Conservation (phyloP, 2,797 vertebrate species). For the Tragopan temminckii region DNA sequence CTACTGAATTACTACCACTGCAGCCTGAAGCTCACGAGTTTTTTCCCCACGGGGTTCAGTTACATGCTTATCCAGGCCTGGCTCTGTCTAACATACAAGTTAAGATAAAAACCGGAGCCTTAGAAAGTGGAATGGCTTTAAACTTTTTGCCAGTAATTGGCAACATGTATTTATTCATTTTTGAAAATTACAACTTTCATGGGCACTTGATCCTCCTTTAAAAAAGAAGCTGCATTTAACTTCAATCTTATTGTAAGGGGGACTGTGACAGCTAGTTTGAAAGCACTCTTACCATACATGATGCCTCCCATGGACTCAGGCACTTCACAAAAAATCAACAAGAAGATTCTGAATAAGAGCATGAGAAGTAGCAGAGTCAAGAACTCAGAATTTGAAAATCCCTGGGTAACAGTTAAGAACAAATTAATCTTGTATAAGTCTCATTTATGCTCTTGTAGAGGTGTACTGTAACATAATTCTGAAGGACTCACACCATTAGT, state of each 20-base stretch:
- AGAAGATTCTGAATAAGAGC: background rate
- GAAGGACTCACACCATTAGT: accelerated
- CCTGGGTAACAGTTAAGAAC: background rate
- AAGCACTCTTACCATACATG: background rate
- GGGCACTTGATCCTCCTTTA: background rate
- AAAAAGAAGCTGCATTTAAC: background rate
- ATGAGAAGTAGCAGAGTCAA: background rate
- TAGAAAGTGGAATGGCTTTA: background rate
- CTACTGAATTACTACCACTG: conserved; percentile 45
- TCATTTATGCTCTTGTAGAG: background rate
- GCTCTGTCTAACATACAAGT: background rate
- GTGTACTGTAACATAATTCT: background rate
- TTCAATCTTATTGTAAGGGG: background rate
- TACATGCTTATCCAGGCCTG: background rate
- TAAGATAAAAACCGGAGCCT: background rate
- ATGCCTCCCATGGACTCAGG: background rate
- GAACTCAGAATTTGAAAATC: background rate
- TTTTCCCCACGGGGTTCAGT: background rate
- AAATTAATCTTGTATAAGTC: background rate
- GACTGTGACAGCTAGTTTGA: background rate
- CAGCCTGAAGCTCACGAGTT: background rate
- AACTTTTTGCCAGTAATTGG: conserved; percentile 14
- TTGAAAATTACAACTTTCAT: background rate
- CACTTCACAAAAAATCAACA: background rate
- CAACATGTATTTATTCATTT: background rate